Conservation (phyloP, 2,888 invertebrate species). For the Amblyjoppa proteus region DNA sequence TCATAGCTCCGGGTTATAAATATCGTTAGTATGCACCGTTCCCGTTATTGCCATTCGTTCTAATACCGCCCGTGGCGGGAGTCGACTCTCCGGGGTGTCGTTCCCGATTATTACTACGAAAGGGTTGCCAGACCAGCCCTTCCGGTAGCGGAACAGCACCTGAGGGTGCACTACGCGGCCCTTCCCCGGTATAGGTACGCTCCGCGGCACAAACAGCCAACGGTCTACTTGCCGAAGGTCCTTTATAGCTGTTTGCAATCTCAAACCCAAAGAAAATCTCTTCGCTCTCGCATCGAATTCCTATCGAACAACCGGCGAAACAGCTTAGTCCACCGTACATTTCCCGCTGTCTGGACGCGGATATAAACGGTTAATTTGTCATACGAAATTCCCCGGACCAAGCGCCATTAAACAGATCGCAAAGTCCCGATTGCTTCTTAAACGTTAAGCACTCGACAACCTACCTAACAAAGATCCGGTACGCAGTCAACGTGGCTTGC, state of each 20-base stretch:
- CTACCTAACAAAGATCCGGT: background rate
- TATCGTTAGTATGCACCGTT: slow-evolving; percentile 80
- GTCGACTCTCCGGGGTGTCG: slow-evolving; percentile 82
- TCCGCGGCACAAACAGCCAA: slow-evolving; percentile 45
- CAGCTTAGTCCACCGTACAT: slow-evolving; percentile 33
- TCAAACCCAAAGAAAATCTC: slow-evolving; percentile 51
- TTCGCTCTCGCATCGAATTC: slow-evolving; percentile 20
- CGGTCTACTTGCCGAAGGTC: slow-evolving; percentile 56
- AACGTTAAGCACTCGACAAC: background rate
- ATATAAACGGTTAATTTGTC: slow-evolving; percentile 23
- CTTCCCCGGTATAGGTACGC: slow-evolving; percentile 38
- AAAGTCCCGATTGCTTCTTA: background rate
- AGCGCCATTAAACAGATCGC: background rate
- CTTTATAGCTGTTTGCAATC: slow-evolving; percentile 76
- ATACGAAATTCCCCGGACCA: background rate
- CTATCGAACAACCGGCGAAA: slow-evolving; percentile 18
- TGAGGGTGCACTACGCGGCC: slow-evolving; percentile 80
- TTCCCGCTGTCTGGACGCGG: slow-evolving; percentile 61
- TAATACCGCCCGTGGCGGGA: slow-evolving; percentile 76
- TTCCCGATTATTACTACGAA: slow-evolving; percentile 84
- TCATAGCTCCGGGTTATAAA: slow-evolving; percentile 72
- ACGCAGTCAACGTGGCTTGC: no score
- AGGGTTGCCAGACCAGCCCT: slow-evolving; percentile 80
- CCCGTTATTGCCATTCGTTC: slow-evolving; percentile 83
- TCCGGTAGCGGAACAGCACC: slow-evolving; percentile 79